phyloP scores from a whole-genome alignment of 2,888 invertebrate species.

The Cryptosula pallasiana region DNA sequence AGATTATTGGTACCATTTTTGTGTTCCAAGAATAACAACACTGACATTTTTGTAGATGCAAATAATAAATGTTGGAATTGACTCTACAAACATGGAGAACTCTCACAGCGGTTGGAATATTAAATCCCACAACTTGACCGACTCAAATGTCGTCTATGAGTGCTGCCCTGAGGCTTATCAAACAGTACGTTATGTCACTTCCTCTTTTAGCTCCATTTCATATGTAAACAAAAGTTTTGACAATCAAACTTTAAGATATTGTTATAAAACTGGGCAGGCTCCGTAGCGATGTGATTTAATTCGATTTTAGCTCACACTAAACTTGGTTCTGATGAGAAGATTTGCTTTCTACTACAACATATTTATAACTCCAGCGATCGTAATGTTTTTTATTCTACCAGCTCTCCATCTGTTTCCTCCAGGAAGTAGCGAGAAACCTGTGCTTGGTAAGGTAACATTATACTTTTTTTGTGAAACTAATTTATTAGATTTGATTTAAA shows the following conservation, averaged over 20 bases:
- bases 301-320: neutral
- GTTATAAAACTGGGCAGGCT: too few species aligned
- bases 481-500: too few species aligned
- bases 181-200: neutral
- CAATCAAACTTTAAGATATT: too few species aligned
- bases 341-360: neutral
- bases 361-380: neutral
- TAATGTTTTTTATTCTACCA: neutral
- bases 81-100: too few species aligned
- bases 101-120: too few species aligned
- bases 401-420: neutral
- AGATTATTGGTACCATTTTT: too few species aligned
- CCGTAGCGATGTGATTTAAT: too few species aligned
- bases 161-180: conserved; percentile 2
- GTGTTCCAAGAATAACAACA: too few species aligned
- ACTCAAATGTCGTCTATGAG: neutral
- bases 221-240: neutral
- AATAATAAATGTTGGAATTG: too few species aligned
- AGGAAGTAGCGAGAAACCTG: neutral
- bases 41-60: too few species aligned
- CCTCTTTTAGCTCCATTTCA: neutral
- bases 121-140: neutral
- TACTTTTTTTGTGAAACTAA: too few species aligned
- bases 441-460: neutral
- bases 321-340: neutral